Evolutionary conservation across 1,140 invertebrate species (phyloP), one percentile per base, ranked within the genome.

Genomic region (Olivierus martensii): DNA sequence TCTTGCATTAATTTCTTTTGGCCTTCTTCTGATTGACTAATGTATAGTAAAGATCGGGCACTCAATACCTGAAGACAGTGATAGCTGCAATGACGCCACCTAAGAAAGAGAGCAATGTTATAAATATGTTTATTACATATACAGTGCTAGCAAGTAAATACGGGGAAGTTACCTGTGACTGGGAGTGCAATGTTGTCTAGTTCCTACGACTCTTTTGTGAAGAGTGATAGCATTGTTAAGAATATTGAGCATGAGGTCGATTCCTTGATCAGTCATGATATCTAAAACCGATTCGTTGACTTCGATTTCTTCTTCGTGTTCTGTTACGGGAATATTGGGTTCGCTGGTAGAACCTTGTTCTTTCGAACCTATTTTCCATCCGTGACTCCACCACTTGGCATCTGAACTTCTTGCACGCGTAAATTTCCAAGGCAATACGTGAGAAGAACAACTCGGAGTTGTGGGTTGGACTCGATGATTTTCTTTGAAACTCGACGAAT

Each of bases 31-130:
- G 68, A 70, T 57, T 79, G 77, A 51, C 71, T 74, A 69, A 80
- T 73, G 59, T 79, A 78, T n/a, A 79, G 69, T 11, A 82, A 69
- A 4, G 79, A 71, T 22, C 79, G 64, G 2, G 78, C 77, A 60
- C 77, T 77, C 18, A 80, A 64, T 37, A 82, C 74, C 65, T 81
- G 79, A 18, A 80, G 69, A 64, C 80, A 83, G 63, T 83, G 80
- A 57, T 79, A 74, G 55, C 74, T 77, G 64, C 79, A 82, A 56
- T 75, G 72, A 9, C 77, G 72, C 68, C 73, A 75, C 60, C 80
- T 73, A 54, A 64, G 66, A 12, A 58, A 12, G 39, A 42, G 50
- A 58, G 38, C 45, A 46, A 28, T 6, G 28, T 28, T 28, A 28
- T 9, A 28, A 9, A 28, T 9, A 28, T 9, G 2, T 28, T 28